phyloP scores from a whole-genome alignment of 2,888 invertebrate species.

The Clivina fossor region DNA sequence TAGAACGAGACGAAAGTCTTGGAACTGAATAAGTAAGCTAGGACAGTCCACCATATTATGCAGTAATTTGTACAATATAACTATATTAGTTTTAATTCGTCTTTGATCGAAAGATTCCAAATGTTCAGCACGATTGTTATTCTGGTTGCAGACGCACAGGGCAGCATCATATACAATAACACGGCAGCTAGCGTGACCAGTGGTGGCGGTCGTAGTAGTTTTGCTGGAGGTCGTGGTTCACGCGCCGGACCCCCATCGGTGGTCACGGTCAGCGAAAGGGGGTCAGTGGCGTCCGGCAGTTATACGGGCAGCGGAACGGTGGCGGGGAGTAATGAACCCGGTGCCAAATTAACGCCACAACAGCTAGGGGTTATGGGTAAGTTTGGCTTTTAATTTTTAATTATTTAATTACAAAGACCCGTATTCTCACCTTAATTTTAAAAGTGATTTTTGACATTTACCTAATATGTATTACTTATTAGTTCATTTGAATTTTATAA shows the following conservation, averaged over 20 bases:
- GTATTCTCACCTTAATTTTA: no score
- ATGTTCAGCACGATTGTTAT: background rate
- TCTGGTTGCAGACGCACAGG: conserved; percentile 12
- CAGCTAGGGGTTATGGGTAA: conserved; percentile 89
- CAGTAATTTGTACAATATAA: no score
- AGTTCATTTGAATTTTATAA: no score
- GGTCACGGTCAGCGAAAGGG: conserved; percentile 64
- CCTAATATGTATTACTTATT: no score
- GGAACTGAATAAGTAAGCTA: no score
- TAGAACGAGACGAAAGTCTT: no score
- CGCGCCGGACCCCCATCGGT: conserved; percentile 42
- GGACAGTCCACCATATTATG: no score
- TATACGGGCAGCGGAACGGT: conserved; percentile 57
- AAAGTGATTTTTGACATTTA: no score
- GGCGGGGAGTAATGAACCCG: conserved; percentile 56
- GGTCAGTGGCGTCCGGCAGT: conserved; percentile 70
- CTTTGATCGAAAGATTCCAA: no score
- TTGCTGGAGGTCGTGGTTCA: conserved; percentile 60
- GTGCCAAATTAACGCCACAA: conserved; percentile 75
- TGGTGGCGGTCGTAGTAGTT: conserved; percentile 63
- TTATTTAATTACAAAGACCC: no score
- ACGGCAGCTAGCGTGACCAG: conserved; percentile 61
- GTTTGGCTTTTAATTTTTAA: no score
- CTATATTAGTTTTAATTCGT: no score
- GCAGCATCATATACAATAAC: background rate